Conservation (phyloP, 2,113 vertebrate genomes). For the Hystrix cristata region DNA sequence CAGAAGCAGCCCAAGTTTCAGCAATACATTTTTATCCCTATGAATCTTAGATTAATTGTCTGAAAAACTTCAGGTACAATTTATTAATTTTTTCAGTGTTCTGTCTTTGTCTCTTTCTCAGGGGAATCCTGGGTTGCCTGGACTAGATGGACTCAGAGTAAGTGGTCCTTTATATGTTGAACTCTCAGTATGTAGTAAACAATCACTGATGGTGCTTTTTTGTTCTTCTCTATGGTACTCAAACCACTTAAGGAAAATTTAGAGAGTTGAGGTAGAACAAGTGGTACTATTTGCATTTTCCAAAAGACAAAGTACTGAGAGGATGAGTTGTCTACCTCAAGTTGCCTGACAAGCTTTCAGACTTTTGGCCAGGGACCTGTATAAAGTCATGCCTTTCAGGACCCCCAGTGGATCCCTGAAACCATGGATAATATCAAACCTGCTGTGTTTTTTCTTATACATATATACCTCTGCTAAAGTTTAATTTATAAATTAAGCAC, state of each 20-base stretch:
- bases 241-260: conserved; percentile 30
- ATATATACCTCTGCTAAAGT: not conserved
- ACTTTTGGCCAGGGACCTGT: not conserved
- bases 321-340: not conserved
- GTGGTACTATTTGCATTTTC: conserved; percentile 27
- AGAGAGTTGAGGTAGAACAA: not conserved
- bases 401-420: not conserved
- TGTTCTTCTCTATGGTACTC: not conserved
- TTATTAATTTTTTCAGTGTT: conserved; percentile 43
- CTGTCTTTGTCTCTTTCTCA: conserved; percentile 84
- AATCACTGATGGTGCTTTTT: not conserved
- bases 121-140: conserved; percentile 90
- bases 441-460: not conserved
- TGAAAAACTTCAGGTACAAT: conserved; percentile 37
- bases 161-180: conserved; percentile 82
- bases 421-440: not conserved
- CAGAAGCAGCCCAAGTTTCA: not conserved
- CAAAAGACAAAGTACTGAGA: conserved; percentile 28
- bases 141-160: conserved; percentile 91
- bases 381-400: not conserved
- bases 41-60: conserved; percentile 29
- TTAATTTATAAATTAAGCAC: not conserved
- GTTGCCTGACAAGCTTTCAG: conserved; percentile 10
- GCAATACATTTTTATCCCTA: not conserved
- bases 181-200: not conserved